Conservation (phyloP, 2,113 vertebrate genomes). For the Nymphicus hollandicus region DNA sequence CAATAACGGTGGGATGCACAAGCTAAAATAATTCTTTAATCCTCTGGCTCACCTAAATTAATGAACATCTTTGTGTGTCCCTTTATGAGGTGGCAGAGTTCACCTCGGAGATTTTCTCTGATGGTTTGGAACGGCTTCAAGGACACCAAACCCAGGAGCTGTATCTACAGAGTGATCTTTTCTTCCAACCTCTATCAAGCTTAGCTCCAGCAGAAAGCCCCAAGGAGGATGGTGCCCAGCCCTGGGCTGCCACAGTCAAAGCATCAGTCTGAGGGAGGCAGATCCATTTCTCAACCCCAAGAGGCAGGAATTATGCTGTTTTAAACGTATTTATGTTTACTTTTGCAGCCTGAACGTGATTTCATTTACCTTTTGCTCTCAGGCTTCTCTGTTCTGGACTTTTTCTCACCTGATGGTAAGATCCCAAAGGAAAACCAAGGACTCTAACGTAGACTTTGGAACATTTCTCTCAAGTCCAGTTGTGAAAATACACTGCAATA, state of each 20-base stretch:
- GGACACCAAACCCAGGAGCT: background rate
- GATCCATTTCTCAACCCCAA: background rate
- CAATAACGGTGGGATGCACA: rapidly evolving
- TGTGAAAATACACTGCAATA: background rate
- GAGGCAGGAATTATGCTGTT: background rate
- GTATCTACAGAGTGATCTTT: rapidly evolving
- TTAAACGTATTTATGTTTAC: rapidly evolving
- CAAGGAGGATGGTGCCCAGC: background rate
- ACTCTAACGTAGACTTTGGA: background rate
- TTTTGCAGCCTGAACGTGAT: rapidly evolving
- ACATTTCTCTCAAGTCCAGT: background rate
- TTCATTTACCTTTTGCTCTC: background rate
- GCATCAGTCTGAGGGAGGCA: background rate
- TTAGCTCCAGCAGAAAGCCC: background rate
- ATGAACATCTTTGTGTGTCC: rapidly evolving
- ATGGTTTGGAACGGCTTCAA: background rate
- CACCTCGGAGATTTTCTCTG: background rate
- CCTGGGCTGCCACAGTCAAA: background rate
- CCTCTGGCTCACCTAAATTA: background rate
- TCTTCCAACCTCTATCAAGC: background rate
- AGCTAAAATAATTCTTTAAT: background rate
- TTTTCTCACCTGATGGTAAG: background rate
- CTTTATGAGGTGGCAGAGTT: background rate
- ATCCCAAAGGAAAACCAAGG: background rate
- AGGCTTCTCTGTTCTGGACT: background rate